Evolutionary conservation across 1,140 invertebrate species (phyloP), one percentile per base, ranked within the genome.

Genomic region (Rhagoletis pomonella): DNA sequence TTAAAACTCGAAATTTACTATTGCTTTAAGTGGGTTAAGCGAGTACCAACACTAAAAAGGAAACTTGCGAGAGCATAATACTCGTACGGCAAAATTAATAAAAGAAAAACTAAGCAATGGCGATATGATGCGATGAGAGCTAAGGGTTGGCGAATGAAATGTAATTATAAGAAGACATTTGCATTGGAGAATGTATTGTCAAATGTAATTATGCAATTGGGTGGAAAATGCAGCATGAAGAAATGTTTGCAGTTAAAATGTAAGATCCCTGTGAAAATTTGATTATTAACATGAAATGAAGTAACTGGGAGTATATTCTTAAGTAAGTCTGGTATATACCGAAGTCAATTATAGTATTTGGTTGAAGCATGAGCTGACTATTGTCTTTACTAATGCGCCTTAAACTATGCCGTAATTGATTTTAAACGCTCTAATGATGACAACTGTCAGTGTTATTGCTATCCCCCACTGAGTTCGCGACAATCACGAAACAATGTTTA

Each of bases 11-110:
- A 81, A 55, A 81, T 81, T 81, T 17, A 81, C 19, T 81, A 50
- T 81, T n/a, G 12, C 47, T 81, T 9, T 55, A 81, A 81, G 47
- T 81, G 47, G 73, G 73, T 81, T 81, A 81, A 81, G 55, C 55
- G 17, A 50, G 73, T 81, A 55, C 10, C 44, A n/a, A 9, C 17
- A 62, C 60, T 10, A 55, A 55, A 19, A 0, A 65, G 29, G 14
- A 1, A 81, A 47, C 55, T 9, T 55, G 47, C 7, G 67, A 73
- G 67, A 47, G 42, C 9, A 42, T 1, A 65, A 65, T 29, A 29
- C 29, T 29, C 29, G 29, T 29, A 29, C 29, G 29, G 29, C 2
- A 55, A 55, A 55, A 10, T 47, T 12, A 44, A 73, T 73, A 47
- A 14, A 73, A 73, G 17, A 47, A 14, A 73, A 42, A 17, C 62